Conservation (phyloP, 2,888 invertebrate genomes). For the Troides helena region DNA sequence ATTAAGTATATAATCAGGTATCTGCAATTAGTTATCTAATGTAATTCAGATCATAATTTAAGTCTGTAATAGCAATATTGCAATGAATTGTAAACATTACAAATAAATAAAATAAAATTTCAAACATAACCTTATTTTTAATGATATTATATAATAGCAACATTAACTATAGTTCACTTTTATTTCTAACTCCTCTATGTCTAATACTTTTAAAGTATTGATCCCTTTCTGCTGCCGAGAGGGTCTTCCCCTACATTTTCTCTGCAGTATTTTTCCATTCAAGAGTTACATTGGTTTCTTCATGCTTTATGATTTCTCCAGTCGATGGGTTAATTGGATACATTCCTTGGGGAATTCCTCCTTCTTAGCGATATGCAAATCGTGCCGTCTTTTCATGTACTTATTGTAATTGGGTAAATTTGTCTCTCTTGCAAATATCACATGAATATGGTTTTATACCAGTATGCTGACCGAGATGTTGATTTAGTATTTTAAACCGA, state of each 20-base stretch:
- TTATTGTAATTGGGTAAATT: slow-evolving; percentile 90
- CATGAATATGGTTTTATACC: slow-evolving; percentile 86
- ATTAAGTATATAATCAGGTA: no score
- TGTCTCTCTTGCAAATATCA: slow-evolving; percentile 81
- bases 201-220: background rate
- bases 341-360: slow-evolving; percentile 60
- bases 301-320: slow-evolving; percentile 42
- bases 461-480: slow-evolving; percentile 85
- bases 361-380: slow-evolving; percentile 62
- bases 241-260: slow-evolving; percentile 26
- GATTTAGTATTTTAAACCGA: slow-evolving; percentile 83
- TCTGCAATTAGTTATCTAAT: no score
- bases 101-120: background rate
- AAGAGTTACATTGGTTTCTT: slow-evolving; percentile 45
- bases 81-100: background rate
- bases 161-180: background rate
- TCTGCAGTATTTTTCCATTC: slow-evolving; percentile 54
- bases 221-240: background rate
- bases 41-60: no score
- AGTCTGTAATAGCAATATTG: background rate
- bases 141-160: background rate
- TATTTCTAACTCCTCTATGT: background rate
- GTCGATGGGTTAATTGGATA: slow-evolving; percentile 57
- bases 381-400: slow-evolving; percentile 87
- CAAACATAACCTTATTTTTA: background rate